A percentile compares a stretch with the other conserved stretches of the same genome.
phyloP scores from a whole-genome alignment of 2,797 vertebrate genomes.

The Myripristis murdjan region DNA sequence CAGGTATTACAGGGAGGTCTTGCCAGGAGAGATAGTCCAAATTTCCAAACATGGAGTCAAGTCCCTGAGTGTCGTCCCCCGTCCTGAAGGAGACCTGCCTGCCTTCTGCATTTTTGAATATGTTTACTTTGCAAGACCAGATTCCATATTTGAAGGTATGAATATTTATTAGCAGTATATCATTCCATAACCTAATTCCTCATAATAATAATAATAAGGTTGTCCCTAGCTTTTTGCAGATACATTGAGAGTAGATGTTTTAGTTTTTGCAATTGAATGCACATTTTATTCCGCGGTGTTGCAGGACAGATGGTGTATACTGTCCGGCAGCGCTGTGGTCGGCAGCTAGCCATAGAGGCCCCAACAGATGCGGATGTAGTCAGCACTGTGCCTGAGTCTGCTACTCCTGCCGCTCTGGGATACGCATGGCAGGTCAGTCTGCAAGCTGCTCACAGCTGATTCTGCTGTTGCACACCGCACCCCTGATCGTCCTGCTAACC shows the following conservation, averaged over 20 bases:
- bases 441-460: neutral
- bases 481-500: neutral
- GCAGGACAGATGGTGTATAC: constrained; percentile 99
- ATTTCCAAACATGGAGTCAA: constrained; percentile 92
- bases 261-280: neutral
- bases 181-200: neutral
- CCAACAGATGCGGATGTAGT: constrained; percentile 97
- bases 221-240: neutral
- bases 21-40: constrained; percentile 97
- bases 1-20: constrained; percentile 96
- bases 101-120: constrained; percentile 99
- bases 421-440: constrained; percentile 92
- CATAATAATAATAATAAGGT: neutral
- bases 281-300: constrained; percentile 9
- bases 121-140: constrained; percentile 98
- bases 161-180: constrained; percentile 4
- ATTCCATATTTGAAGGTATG: constrained; percentile 95
- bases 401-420: constrained; percentile 96
- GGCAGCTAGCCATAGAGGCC: constrained; percentile 95
- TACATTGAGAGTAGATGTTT: neutral
- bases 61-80: constrained; percentile 90
- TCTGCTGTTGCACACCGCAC: neutral
- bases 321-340: constrained; percentile 95
- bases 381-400: constrained; percentile 98
- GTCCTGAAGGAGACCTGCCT: constrained; percentile 89